Evolutionary conservation across 1,140 invertebrate species (phyloP), one percentile per base, ranked within the genome.

Genomic region (Drosophila paulistorum): DNA sequence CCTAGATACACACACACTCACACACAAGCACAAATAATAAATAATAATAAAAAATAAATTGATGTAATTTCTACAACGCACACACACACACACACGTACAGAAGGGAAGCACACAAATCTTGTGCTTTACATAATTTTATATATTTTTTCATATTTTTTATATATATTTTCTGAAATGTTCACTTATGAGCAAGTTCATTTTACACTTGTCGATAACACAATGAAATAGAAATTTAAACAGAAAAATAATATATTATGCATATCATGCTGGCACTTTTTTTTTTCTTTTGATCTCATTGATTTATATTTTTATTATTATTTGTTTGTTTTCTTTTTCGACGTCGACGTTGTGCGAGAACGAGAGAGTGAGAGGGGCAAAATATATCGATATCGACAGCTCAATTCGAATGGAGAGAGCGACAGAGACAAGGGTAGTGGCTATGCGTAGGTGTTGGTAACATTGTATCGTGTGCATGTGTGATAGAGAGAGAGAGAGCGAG

Each of bases 191-290:
- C 45, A 51, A 51, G 45, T 51, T 51, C 45, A 11, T 51, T 48
- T 51, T 23, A 23, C 45, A 51, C 45, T 51, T 23, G 45, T 48
- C 14, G 17, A 61, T 42, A 65, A 71, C 69, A 72, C 69, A 72
- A 30, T 30, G 51, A 63, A 65, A 51, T 51, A 11, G 7, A 11
- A 23, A 51, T 64, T 48, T 55, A 17, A 71, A 71, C 55, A 57
- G 42, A 77, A 66, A 62, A 65, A 71, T 64, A 66, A 74, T 74
- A 65, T 68, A 26, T 17, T 68, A 23, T 23, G 20, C 2, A 23
- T 33, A 7, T 6, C 54, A 59, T 63, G 14, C 54, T 69, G 65
- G 9, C 17, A 42, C 54, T 68, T 61, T 51, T 51, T 33, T 63
- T 61, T 20, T 60, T 30, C n/a, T n/a, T n/a, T 57, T 23, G 10